Conservation (phyloP, 2,113 vertebrate genomes). For the Semnornis frantzii region DNA sequence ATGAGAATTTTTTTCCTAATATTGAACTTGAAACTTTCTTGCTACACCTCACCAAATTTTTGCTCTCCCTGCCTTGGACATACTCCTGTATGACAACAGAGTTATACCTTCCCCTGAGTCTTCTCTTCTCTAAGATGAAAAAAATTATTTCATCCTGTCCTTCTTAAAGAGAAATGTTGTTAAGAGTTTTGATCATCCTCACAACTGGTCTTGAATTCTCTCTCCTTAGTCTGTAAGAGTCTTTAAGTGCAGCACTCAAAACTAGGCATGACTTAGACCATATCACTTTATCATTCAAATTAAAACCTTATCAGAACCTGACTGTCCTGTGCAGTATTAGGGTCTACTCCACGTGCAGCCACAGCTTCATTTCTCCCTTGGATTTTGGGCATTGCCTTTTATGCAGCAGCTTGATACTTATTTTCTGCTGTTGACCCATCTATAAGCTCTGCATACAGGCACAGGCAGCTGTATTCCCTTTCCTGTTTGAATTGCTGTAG, state of each 20-base stretch:
- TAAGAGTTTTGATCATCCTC: not conserved
- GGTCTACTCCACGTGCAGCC: rapidly evolving
- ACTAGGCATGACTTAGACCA: not conserved
- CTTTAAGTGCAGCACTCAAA: not conserved
- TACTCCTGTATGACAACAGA: not conserved
- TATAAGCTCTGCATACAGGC: not conserved
- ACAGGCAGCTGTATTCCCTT: not conserved
- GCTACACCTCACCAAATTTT: not conserved
- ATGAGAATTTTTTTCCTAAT: not conserved
- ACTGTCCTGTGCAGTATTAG: rapidly evolving
- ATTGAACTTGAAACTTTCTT: not conserved
- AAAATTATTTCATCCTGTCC: not conserved
- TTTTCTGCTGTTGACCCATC: not conserved
- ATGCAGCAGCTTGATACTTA: not conserved
- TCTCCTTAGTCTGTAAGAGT: not conserved
- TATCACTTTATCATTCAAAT: not conserved
- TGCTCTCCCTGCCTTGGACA: not conserved
- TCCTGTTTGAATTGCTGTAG: not conserved
- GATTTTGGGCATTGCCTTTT: not conserved
- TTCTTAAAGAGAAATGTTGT: not conserved
- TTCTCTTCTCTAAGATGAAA: not conserved
- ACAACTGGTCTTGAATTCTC: not conserved
- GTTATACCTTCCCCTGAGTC: not conserved
- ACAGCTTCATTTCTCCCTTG: rapidly evolving
- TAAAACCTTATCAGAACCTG: not conserved